These are phyloP conservation scores for Actinopyga echinites DNA, from an alignment of 53 echinoderm and acorn worm genomes.

Conservation along the genomic window DNA sequence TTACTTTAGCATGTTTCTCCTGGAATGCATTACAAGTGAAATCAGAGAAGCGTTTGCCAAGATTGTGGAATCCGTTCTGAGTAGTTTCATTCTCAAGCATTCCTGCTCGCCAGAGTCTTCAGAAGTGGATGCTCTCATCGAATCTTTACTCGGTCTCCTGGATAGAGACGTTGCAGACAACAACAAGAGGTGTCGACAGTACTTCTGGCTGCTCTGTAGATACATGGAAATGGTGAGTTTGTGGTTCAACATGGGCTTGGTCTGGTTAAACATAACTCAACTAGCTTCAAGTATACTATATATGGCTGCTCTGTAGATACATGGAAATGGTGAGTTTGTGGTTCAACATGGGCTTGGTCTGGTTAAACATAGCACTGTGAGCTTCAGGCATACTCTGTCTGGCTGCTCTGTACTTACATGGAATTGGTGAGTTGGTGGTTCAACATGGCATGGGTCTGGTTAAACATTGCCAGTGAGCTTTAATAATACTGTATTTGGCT, in stretches of 20 bases:
- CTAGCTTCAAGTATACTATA: too few relatives aligned
- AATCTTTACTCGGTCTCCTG: constrained; percentile 78
- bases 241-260: neutral
- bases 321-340: constrained; percentile 70
- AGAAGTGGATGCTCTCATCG: constrained; percentile 66
- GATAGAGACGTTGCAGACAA: constrained; percentile 93
- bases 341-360: neutral
- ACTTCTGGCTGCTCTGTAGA: constrained; percentile 86
- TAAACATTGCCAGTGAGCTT: too few relatives aligned
- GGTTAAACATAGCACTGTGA: too few relatives aligned
- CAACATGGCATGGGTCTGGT: neutral
- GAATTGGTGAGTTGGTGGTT: constrained; percentile 66
- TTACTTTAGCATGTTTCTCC: constrained; percentile 63
- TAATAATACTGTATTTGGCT: too few relatives aligned
- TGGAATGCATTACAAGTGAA: constrained; percentile 85
- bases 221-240: constrained; percentile 83
- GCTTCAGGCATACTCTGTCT: too few relatives aligned
- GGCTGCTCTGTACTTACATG: neutral
- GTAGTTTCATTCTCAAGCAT: constrained; percentile 57
- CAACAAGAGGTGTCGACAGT: constrained; percentile 90
- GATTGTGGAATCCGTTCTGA: constrained; percentile 65
- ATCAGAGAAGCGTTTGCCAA: constrained; percentile 74
- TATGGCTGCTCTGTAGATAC: too few relatives aligned
- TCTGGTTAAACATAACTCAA: too few relatives aligned
- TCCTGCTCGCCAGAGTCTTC: constrained; percentile 41